phyloP scores from a whole-genome alignment of 2,113 vertebrate genomes.

The Macaca fascicularis region DNA sequence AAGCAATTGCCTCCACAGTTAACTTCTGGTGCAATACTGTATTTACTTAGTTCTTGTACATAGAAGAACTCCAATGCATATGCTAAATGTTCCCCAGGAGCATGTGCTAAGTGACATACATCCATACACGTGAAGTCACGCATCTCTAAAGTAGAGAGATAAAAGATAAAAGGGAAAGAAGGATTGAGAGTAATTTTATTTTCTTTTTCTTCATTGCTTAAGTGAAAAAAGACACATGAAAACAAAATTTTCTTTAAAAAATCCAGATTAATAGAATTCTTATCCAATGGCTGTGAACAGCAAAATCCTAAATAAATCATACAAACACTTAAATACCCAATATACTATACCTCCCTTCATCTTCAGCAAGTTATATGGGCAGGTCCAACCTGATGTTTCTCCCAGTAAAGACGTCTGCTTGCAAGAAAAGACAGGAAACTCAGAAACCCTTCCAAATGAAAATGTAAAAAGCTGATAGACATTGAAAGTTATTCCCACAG shows the following conservation, averaged over 20 bases:
- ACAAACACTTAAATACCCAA: not conserved
- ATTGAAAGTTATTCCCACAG: not conserved
- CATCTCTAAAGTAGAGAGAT: not conserved
- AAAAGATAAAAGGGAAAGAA: slow-evolving; percentile 48
- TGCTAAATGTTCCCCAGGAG: not conserved
- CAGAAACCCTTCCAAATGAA: not conserved
- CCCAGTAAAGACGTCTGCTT: not conserved
- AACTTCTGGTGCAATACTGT: slow-evolving; percentile 44
- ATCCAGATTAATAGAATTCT: slow-evolving; percentile 7
- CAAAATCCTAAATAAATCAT: slow-evolving; percentile 6
- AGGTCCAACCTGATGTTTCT: not conserved
- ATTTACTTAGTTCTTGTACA: slow-evolving; percentile 53
- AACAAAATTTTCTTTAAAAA: not conserved
- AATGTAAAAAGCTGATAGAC: not conserved
- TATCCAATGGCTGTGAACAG: not conserved
- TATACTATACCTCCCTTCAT: not conserved
- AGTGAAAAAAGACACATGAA: not conserved
- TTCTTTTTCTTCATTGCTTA: not conserved
- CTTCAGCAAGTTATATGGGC: not conserved
- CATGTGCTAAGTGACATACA: not conserved
- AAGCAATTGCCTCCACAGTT: slow-evolving; percentile 47
- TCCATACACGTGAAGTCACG: not conserved
- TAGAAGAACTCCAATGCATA: slow-evolving; percentile 20
- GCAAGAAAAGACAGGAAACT: not conserved
- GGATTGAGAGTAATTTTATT: not conserved